Evolutionary conservation across 2,888 invertebrate genomes (phyloP), one percentile per base, ranked within the genome.

Genomic region (Scaptomyza tumidula): DNA sequence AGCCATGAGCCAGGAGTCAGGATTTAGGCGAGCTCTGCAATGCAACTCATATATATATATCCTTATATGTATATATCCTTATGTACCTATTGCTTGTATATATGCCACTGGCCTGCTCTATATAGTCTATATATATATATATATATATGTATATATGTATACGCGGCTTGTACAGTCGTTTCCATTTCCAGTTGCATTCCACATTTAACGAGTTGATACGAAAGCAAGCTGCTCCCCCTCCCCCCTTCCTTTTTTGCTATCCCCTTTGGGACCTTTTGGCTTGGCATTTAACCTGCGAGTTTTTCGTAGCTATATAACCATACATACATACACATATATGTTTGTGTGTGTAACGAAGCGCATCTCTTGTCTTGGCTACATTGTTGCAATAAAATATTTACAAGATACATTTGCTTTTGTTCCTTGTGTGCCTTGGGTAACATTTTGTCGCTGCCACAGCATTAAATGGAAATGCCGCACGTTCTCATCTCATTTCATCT

Each of bases 331-430:
- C 10, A 33, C 10, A 33, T 2, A 33, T 33, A 3, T 33, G 2
- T 33, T 0, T 10, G 7, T 10, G 10, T 33, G 10, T 7, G 24
- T 24, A 24, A 56, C 63, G 67, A 57, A 50, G 35, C 59, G 65
- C 71, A 43, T 87, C 74, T 68, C 67, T 63, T 69, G 67, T 33
- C 9, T 64, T 67, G 69, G 77, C 79, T 77, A 87, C 80, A 87
- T 87, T 77, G 86, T 75, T 83, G 86, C 88, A 85, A 83, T 83
- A 74, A 83, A 87, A 83, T 83, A 83, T 83, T 83, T 85, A 82
- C 85, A 82, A 78, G 78, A 75, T 78, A 80, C 82, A 80, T 86
- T 86, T 84, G 75, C 72, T 70, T 73, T 76, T 73, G 73, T 71
- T 71, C 66, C 71, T 70, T 70, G 63, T 70, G 63, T 64, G 63